These are phyloP conservation scores for Oreamnos americanus DNA, from an alignment of 2,113 vertebrate genomes.

Conservation along the genomic window DNA sequence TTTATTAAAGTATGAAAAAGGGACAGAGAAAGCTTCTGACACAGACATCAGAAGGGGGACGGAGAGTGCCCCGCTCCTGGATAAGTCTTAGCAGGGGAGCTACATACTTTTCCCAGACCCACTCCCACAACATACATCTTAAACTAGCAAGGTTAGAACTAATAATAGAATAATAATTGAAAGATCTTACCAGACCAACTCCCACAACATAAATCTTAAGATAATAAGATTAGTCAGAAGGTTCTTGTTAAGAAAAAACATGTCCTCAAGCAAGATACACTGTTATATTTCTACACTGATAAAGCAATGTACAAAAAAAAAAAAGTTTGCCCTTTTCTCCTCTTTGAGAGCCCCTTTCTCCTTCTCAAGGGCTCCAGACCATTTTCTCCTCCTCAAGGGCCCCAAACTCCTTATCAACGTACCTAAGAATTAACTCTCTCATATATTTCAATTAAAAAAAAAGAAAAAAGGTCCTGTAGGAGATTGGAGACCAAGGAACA, in stretches of 20 bases:
- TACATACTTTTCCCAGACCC: neutral
- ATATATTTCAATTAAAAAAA: neutral
- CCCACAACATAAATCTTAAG: neutral
- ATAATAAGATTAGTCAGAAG: neutral
- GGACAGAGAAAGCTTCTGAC: neutral
- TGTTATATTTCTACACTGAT: neutral
- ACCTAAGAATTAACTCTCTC: neutral
- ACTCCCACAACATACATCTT: neutral
- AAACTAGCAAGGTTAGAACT: neutral
- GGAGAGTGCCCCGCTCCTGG: accelerated
- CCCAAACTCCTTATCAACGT: neutral
- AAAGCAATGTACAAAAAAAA: neutral
- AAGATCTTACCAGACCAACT: neutral
- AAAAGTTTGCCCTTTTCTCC: neutral
- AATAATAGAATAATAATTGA: neutral
- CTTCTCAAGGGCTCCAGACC: neutral
- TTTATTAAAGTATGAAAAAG: neutral
- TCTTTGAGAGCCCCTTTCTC: neutral
- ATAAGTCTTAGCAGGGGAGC: neutral
- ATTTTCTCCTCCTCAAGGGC: neutral
- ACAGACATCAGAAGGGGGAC: neutral
- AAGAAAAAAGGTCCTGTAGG: neutral
- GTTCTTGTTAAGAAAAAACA: neutral
- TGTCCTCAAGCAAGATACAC: neutral
- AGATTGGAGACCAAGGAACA: neutral